A percentile compares a stretch with the other conserved stretches of the same genome.
These are phyloP conservation scores for Eriosoma lanigerum DNA, from an alignment of 1,140 invertebrate species.

Conservation along the genomic window DNA sequence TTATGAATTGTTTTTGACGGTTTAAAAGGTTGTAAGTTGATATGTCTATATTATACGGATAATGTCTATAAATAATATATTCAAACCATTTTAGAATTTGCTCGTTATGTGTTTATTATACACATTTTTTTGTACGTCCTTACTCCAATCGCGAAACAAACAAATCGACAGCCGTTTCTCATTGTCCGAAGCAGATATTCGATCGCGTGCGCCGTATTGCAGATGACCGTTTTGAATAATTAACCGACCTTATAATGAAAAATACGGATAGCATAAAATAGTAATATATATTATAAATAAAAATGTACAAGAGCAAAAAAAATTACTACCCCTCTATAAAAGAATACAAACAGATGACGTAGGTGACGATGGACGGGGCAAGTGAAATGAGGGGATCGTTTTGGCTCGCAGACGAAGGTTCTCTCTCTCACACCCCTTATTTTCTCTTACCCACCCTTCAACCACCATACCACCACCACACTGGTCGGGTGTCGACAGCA, in stretches of 20 bases:
- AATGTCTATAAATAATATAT: background rate
- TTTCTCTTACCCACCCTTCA: background rate
- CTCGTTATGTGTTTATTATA: background rate
- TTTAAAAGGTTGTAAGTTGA: background rate
- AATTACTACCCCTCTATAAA: background rate
- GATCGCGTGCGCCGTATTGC: background rate
- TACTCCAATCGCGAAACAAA: background rate
- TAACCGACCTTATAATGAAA: slow-evolving; percentile 6
- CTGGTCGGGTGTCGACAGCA: slow-evolving; percentile 20
- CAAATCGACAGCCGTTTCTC: slow-evolving; percentile 6
- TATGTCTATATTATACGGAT: background rate
- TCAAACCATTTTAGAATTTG: background rate
- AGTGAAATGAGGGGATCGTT: background rate
- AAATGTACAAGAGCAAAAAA: background rate
- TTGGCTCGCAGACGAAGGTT: slow-evolving; percentile 35
- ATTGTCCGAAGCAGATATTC: background rate
- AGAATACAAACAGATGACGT: slow-evolving; percentile 22
- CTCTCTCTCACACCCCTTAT: background rate
- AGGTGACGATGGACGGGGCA: no score
- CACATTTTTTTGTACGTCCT: background rate
- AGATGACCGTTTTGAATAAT: slow-evolving; percentile 40
- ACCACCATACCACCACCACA: no score
- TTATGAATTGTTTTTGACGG: background rate
- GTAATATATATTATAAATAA: slow-evolving; percentile 1
- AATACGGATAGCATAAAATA: background rate